Percentiles rank a stretch among this genome's conserved stretches.
phyloP scores from a whole-genome alignment of 2,113 vertebrate species.

The Periophthalmus modestus region DNA sequence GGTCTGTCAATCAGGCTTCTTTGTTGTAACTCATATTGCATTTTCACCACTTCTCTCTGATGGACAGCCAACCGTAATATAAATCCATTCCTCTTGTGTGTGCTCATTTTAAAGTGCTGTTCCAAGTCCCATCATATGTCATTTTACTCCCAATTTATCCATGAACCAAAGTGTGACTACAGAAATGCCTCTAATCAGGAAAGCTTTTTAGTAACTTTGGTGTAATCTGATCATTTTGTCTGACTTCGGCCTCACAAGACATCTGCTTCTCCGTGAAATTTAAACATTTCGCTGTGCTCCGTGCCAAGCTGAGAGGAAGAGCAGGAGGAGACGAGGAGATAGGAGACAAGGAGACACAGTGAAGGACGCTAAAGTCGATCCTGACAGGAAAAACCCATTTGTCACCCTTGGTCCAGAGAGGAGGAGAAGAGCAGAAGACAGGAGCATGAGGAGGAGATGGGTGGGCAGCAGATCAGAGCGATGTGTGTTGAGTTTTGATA shows the following conservation, averaged over 20 bases:
- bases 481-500: slow-evolving; percentile 24
- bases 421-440: not conserved
- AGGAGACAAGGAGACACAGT: slow-evolving; percentile 18
- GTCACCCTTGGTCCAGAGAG: slow-evolving; percentile 50
- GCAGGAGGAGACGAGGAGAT: slow-evolving; percentile 14
- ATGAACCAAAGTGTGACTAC: not conserved
- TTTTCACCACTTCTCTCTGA: slow-evolving; percentile 5
- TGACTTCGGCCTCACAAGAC: slow-evolving; percentile 69
- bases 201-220: slow-evolving; percentile 78
- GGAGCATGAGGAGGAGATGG: not conserved
- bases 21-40: not conserved
- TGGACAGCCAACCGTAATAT: slow-evolving; percentile 13
- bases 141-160: slow-evolving; percentile 10
- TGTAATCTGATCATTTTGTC: slow-evolving; percentile 81
- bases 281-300: slow-evolving; percentile 51
- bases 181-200: slow-evolving; percentile 81
- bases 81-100: not conserved
- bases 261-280: slow-evolving; percentile 49
- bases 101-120: not conserved
- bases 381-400: slow-evolving; percentile 67
- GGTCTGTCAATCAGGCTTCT: not conserved
- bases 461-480: slow-evolving; percentile 2
- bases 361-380: slow-evolving; percentile 69
- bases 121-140: slow-evolving; percentile 12
- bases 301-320: slow-evolving; percentile 43